These are phyloP conservation scores for Pegoplata infirma DNA, from an alignment of 2,888 invertebrate species.

Conservation along the genomic window DNA sequence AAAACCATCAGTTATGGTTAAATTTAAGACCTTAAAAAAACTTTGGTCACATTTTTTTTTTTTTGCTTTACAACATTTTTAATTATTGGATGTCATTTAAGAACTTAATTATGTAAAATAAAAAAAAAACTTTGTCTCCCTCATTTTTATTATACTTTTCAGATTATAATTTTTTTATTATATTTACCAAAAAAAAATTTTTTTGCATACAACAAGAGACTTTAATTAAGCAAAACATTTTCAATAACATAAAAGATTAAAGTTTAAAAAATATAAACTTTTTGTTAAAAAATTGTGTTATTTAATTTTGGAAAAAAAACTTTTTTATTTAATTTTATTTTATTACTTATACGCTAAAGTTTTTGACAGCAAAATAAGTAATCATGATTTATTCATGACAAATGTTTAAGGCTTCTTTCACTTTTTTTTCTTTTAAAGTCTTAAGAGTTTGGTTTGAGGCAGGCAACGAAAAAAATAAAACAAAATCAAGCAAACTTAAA, in stretches of 20 bases:
- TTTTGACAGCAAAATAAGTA: neutral
- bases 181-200: too few species aligned
- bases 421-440: neutral
- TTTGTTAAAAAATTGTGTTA: neutral
- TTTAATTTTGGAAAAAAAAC: neutral
- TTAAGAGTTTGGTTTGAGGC: too few species aligned
- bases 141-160: neutral
- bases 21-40: too few species aligned
- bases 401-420: neutral
- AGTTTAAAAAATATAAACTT: neutral
- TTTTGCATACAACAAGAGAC: neutral
- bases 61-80: neutral
- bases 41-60: neutral
- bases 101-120: neutral
- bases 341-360: neutral
- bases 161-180: neutral
- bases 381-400: neutral
- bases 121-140: neutral
- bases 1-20: too few species aligned
- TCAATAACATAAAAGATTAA: neutral
- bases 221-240: conserved; percentile 12
- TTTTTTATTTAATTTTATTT: neutral
- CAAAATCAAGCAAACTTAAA: neutral
- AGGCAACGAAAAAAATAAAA: neutral
- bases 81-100: neutral